Conservation (phyloP, 2,888 invertebrate genomes). For the Clistopyga incitator region DNA sequence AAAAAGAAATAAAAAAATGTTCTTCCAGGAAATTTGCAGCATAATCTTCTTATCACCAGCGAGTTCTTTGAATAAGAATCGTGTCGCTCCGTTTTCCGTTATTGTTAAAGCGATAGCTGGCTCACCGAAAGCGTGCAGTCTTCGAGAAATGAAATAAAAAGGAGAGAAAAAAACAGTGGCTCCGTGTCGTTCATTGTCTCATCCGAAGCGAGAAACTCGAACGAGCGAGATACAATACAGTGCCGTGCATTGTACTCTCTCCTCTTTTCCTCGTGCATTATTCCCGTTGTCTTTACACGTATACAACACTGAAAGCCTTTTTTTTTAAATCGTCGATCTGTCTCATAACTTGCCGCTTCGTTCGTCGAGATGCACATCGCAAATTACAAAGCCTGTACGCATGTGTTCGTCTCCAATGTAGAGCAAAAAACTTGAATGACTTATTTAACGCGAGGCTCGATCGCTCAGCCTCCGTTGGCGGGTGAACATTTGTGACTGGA, state of each 20-base stretch:
- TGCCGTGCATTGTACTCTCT: constrained; percentile 54
- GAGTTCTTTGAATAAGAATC: neutral
- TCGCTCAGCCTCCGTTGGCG: neutral
- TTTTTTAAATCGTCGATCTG: constrained; percentile 39
- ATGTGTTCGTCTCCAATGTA: constrained; percentile 18
- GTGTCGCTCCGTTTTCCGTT: neutral
- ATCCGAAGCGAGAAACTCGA: constrained; percentile 2
- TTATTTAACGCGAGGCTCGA: constrained; percentile 8
- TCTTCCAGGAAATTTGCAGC: neutral
- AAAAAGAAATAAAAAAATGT: neutral
- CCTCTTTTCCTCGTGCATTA: constrained; percentile 28
- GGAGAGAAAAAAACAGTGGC: constrained; percentile 4
- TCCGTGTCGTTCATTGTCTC: constrained; percentile 44
- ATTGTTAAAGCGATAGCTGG: neutral
- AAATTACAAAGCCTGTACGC: neutral
- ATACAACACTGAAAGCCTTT: neutral
- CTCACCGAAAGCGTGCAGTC: neutral
- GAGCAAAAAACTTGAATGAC: constrained; percentile 15
- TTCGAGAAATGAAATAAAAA: constrained; percentile 13
- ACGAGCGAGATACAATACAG: constrained; percentile 43
- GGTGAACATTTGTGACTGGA: neutral
- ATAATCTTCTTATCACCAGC: neutral
- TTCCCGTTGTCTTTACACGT: constrained; percentile 24
- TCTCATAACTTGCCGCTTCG: constrained; percentile 23
- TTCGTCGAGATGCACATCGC: constrained; percentile 10